These are phyloP conservation scores for Colaptes auratus DNA, from an alignment of 2,113 vertebrate species.

Conservation along the genomic window DNA sequence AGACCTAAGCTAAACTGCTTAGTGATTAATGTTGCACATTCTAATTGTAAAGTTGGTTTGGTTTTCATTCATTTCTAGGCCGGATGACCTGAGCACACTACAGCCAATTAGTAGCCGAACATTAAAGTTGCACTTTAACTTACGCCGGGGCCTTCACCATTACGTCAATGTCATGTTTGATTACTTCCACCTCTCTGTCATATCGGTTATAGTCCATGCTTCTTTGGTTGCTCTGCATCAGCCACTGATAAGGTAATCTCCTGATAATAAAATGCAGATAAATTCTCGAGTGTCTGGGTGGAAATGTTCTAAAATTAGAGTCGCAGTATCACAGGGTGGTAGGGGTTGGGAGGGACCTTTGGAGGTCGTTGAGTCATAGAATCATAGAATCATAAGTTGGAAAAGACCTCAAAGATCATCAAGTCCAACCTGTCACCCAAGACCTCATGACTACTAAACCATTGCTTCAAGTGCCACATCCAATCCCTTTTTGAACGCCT, in stretches of 20 bases:
- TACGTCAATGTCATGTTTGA: slow-evolving; percentile 98
- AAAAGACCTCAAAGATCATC: no score
- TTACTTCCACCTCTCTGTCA: slow-evolving; percentile 98
- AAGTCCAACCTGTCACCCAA: no score
- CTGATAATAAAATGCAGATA: not conserved
- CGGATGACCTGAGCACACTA: slow-evolving; percentile 88
- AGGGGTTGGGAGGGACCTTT: no score
- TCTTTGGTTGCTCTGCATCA: slow-evolving; percentile 97
- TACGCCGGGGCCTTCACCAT: slow-evolving; percentile 94
- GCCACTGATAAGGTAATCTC: slow-evolving; percentile 92
- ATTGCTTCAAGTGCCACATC: no score
- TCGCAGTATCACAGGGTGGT: no score
- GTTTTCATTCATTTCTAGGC: slow-evolving; percentile 75
- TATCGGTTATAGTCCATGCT: slow-evolving; percentile 92
- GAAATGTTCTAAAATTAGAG: not conserved
- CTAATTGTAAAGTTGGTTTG: not conserved
- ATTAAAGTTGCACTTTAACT: slow-evolving; percentile 95
- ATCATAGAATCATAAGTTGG: no score
- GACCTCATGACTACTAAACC: no score
- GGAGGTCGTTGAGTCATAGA: no score
- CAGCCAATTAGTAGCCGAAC: slow-evolving; percentile 96
- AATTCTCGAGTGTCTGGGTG: not conserved
- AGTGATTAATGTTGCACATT: not conserved
- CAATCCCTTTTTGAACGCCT: no score
- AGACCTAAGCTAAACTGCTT: not conserved